These are phyloP conservation scores for Sycobia sp. DNA, from an alignment of 1,140 invertebrate species.

Conservation along the genomic window DNA sequence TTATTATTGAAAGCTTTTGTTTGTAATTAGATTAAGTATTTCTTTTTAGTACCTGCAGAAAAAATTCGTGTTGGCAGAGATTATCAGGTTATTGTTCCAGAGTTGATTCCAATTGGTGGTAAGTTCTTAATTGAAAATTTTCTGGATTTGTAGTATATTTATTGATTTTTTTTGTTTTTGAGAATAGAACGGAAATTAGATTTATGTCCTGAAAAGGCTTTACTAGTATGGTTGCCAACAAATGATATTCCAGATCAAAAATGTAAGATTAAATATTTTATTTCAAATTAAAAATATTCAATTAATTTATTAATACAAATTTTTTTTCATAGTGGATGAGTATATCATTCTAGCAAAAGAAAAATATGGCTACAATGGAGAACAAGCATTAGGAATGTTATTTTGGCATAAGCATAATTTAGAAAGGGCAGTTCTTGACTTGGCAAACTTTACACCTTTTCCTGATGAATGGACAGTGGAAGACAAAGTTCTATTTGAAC, in stretches of 20 bases:
- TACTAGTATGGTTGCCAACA: conserved; percentile 94
- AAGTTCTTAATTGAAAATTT: conserved; percentile 32
- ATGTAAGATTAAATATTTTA: conserved; percentile 67
- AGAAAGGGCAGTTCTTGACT: conserved; percentile 86
- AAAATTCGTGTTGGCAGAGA: conserved; percentile 93
- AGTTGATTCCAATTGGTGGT: conserved; percentile 69
- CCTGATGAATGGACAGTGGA: conserved; percentile 98
- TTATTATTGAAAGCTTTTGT: too few species aligned
- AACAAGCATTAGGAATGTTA: conserved; percentile 96
- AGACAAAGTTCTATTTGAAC: conserved; percentile 97
- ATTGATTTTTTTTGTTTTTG: conserved; percentile 37
- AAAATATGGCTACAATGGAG: conserved; percentile 96
- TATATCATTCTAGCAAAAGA: conserved; percentile 95
- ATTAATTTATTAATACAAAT: background rate
- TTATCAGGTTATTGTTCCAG: conserved; percentile 90
- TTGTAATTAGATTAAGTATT: too few species aligned
- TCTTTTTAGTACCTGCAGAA: conserved; percentile 72
- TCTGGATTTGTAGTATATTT: conserved; percentile 3
- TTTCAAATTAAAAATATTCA: conserved; percentile 10
- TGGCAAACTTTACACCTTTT: conserved; percentile 96
- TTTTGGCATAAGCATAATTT: conserved; percentile 98
- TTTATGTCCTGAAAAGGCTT: conserved; percentile 75
- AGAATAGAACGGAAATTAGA: conserved; percentile 55
- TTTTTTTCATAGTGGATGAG: conserved; percentile 80
- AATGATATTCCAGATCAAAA: conserved; percentile 83